phyloP scores from a whole-genome alignment of 2,888 invertebrate genomes.

The Pterobdella sp. region DNA sequence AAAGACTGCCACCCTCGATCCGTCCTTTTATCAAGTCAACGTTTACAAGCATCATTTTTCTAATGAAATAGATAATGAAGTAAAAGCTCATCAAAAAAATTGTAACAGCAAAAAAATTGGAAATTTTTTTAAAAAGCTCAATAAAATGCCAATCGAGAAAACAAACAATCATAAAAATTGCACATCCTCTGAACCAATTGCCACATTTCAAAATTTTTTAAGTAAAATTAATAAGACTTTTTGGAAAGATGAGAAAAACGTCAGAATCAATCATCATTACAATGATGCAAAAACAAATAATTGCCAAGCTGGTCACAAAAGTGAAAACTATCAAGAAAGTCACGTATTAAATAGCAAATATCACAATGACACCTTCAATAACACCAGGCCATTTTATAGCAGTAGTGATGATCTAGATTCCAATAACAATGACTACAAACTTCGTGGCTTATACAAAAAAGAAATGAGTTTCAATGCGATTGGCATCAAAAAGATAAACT shows the following conservation, averaged over 20 bases:
- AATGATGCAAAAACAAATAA: background rate
- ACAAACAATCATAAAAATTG: background rate
- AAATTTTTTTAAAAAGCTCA: background rate
- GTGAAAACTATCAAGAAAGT: background rate
- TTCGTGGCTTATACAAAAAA: background rate
- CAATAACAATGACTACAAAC: conserved; percentile 9
- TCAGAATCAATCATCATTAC: conserved; percentile 3
- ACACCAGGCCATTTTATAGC: background rate
- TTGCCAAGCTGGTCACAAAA: background rate
- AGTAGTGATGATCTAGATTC: background rate
- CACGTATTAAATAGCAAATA: background rate
- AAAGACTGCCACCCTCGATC: conserved; percentile 4
- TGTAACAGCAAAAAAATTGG: background rate
- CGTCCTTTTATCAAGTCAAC: conserved; percentile 16
- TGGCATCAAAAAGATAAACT: background rate
- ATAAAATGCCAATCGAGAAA: background rate
- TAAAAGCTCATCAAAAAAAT: background rate
- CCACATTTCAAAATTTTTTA: background rate
- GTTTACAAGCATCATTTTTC: background rate
- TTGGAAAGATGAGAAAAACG: background rate
- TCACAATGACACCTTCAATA: background rate
- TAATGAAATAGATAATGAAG: background rate
- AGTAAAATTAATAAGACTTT: background rate
- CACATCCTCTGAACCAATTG: background rate
- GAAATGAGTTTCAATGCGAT: background rate